Evolutionary conservation across 2,113 vertebrate species (phyloP).

Genomic region (Otus sunia): DNA sequence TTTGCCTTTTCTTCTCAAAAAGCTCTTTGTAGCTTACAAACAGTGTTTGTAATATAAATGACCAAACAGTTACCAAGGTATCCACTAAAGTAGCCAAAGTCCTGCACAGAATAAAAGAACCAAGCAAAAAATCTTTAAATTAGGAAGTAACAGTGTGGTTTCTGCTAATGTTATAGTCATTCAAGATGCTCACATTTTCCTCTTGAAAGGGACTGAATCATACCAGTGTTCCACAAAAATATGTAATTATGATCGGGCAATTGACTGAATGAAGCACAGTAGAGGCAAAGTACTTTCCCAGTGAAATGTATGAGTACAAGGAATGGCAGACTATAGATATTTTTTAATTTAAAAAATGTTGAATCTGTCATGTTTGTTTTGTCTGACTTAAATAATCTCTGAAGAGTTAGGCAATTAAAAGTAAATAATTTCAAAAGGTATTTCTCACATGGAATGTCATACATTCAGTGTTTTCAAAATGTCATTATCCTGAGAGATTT

Average conservation of each 20-base stretch:
- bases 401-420: not conserved
- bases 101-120: slow-evolving; percentile 23
- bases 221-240: not conserved
- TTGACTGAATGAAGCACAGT: not conserved
- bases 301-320: not conserved
- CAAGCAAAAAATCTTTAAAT: slow-evolving; percentile 14
- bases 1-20: slow-evolving; percentile 4
- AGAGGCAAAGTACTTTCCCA: not conserved
- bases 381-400: not conserved
- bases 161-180: not conserved
- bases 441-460: not conserved
- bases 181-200: not conserved
- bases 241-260: not conserved
- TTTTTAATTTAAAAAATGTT: not conserved
- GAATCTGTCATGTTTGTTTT: not conserved
- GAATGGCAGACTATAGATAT: not conserved
- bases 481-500: not conserved
- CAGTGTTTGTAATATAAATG: slow-evolving; percentile 50
- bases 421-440: not conserved
- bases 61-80: slow-evolving; percentile 70
- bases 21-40: slow-evolving; percentile 46
- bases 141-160: not conserved
- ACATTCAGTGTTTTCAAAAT: not conserved
- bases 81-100: slow-evolving; percentile 29
- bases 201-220: not conserved